A percentile compares a stretch with the other conserved stretches of the same genome.
Conservation (phyloP, 2,797 vertebrate genomes). For the Aulostomus chinensis region DNA sequence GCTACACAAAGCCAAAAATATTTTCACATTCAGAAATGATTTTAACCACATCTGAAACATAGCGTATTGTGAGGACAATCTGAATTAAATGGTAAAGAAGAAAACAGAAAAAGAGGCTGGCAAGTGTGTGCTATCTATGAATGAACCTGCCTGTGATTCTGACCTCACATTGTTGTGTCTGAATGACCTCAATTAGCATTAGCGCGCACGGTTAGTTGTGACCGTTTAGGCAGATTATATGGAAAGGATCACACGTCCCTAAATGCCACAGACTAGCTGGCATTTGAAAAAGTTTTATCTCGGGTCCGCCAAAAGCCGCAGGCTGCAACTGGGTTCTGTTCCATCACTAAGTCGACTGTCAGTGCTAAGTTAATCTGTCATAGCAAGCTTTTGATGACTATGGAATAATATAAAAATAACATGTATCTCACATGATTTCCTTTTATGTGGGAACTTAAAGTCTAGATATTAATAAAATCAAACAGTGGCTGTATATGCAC, state of each 20-base stretch:
- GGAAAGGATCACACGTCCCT: constrained; percentile 62
- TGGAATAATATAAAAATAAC: constrained; percentile 70
- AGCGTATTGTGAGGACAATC: neutral
- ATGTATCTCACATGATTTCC: constrained; percentile 50
- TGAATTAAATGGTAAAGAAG: constrained; percentile 7
- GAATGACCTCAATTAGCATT: constrained; percentile 72
- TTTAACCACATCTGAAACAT: neutral
- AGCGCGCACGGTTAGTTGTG: constrained; percentile 46
- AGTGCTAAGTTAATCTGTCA: constrained; percentile 51
- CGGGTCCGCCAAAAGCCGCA: constrained; percentile 66
- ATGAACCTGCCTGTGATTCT: constrained; percentile 36
- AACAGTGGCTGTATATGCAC: neutral
- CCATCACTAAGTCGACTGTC: constrained; percentile 55
- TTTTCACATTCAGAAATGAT: constrained; percentile 4
- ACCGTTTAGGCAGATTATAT: constrained; percentile 70
- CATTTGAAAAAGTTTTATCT: constrained; percentile 83
- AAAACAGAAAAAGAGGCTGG: constrained; percentile 10
- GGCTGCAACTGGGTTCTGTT: constrained; percentile 53
- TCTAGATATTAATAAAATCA: constrained; percentile 60
- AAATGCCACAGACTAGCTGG: constrained; percentile 82
- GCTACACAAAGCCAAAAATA: neutral
- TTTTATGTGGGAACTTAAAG: constrained; percentile 49
- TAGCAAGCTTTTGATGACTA: constrained; percentile 59
- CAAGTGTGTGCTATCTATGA: too few species aligned
- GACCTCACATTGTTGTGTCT: constrained; percentile 52